phyloP scores from a whole-genome alignment of 2,888 invertebrate genomes.

The Synanthedon andrenaeformis region DNA sequence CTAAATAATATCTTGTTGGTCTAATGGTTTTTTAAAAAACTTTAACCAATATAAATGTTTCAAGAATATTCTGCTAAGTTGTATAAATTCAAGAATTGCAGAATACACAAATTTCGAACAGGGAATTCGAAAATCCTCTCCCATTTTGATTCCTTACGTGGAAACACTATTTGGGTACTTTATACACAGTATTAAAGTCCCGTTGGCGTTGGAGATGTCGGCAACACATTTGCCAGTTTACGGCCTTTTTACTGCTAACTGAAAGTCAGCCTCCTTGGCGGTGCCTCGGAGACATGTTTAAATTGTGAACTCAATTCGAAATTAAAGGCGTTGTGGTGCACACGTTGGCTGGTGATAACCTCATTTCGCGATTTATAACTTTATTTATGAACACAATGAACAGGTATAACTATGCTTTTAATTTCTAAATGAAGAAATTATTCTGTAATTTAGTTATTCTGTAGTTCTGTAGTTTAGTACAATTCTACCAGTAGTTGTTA shows the following conservation, averaged over 20 bases:
- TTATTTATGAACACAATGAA: too few relatives aligned
- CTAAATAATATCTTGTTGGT: too few relatives aligned
- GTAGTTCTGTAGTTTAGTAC: too few relatives aligned
- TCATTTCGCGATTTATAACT: not conserved
- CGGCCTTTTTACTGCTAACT: slow-evolving; percentile 2
- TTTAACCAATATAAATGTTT: too few relatives aligned
- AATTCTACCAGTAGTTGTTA: too few relatives aligned
- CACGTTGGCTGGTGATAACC: not conserved
- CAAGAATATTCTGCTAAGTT: too few relatives aligned
- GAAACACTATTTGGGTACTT: slow-evolving; percentile 16
- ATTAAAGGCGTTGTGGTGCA: not conserved
- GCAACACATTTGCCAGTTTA: slow-evolving; percentile 1
- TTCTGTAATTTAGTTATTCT: too few relatives aligned
- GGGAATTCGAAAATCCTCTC: slow-evolving; percentile 3
- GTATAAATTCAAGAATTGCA: too few relatives aligned
- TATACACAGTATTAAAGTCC: slow-evolving; percentile 7
- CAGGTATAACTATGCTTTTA: too few relatives aligned
- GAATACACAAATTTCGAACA: too few relatives aligned
- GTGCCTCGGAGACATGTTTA: slow-evolving; percentile 1
- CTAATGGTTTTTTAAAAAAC: too few relatives aligned
- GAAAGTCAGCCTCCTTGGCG: not conserved
- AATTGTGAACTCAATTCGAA: not conserved
- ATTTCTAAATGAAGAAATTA: too few relatives aligned
- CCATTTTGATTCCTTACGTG: slow-evolving; percentile 8
- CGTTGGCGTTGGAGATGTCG: not conserved